Evolutionary conservation across 2,113 vertebrate species (phyloP), one percentile per base, ranked within the genome.

Genomic region (Cnemophilus loriae): DNA sequence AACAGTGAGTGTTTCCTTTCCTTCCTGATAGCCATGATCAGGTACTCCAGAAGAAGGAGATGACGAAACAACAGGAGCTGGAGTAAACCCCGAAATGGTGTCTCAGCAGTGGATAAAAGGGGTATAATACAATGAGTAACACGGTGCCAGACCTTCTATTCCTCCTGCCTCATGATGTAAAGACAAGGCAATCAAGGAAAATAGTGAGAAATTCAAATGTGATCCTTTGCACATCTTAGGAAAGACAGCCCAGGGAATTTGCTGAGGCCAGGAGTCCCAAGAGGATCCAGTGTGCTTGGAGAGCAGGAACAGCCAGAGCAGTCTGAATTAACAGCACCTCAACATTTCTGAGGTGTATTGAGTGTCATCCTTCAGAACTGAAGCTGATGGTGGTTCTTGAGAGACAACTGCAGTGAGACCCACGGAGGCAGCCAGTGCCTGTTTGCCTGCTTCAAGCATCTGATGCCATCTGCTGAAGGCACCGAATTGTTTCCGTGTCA

Each of bases 261-360:
- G 9, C n/a, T 69, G 55, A 55, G 39, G 14, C 10, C 3, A 2
- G 33, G 30, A 73, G 5, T 77, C 23, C 44, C 74, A 53, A 47
- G 27, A 87, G 10, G 17, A 84, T 73, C 24, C n/a, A 44, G 21
- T 1, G 0, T 35, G 13, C 27, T 33, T 0, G 0, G 24, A 84
- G n/a, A 77, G n/a, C 22, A 57, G 42, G 18, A 94, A 23, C 15
- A 90, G 14, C 10, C 26, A 53, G 23, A 80, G 9, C 37, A 42
- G 7, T 30, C 55, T 44, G 39, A 91, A 86, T 57, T 30, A 69
- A 60, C 23, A 53, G 3, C 9, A 59, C 26, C 3, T 13, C 24
- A 74, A 27, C 6, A 47, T n/a, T 76, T 82, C 3, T 59, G 63
- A 82, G 11, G 42, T 30, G 5, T 33, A 11, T 7, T 50, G 55